Evolutionary conservation across 2,797 vertebrate species (phyloP).

Genomic region (Halcyon chelicuti): DNA sequence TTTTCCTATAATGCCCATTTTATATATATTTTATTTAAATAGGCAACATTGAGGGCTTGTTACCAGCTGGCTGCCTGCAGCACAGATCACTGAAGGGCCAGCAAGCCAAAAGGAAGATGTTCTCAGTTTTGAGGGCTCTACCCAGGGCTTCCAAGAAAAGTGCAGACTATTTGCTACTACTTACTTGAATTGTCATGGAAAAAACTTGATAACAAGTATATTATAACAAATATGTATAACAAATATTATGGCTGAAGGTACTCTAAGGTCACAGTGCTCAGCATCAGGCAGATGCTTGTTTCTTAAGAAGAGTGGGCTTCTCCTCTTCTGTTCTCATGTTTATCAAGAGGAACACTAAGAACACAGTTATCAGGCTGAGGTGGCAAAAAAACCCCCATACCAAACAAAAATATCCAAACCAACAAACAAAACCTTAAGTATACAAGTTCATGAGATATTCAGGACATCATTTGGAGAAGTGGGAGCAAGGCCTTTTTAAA

Average conservation of each 20-base stretch:
- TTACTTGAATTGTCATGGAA: neutral
- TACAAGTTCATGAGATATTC: neutral
- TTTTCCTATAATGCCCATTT: conserved; percentile 47
- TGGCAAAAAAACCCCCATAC: neutral
- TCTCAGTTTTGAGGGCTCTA: neutral
- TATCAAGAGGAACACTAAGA: neutral
- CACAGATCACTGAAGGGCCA: neutral
- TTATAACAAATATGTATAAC: too few relatives aligned
- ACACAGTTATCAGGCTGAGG: neutral
- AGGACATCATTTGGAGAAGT: neutral
- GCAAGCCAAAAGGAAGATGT: neutral
- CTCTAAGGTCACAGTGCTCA: neutral
- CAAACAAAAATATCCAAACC: neutral
- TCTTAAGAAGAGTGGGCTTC: neutral
- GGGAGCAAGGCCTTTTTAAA: neutral
- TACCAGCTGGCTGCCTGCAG: neutral
- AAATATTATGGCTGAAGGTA: neutral
- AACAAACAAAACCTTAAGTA: neutral
- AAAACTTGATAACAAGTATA: neutral
- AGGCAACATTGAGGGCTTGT: neutral
- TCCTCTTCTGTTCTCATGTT: neutral
- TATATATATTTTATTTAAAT: conserved; percentile 31
- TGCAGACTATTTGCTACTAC: neutral
- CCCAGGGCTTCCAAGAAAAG: neutral
- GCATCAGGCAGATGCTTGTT: neutral